Base-by-base conservation (phyloP, 2,113 vertebrate genomes). In the Larimichthys crocea region DNA sequence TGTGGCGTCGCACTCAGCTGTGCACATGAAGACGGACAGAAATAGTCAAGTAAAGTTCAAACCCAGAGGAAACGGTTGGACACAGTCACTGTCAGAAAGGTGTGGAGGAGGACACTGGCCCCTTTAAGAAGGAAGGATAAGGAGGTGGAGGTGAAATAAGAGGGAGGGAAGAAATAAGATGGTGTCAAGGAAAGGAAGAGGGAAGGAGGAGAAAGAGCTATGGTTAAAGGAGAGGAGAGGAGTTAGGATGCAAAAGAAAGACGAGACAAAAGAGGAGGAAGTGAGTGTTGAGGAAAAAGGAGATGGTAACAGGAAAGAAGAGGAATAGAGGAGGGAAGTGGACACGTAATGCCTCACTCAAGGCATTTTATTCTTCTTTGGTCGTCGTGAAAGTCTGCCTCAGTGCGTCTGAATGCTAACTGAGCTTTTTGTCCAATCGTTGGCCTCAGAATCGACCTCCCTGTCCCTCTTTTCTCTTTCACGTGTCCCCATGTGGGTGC, bases 361-460 rank as follows among this genome's bases (percentile, higher is more conserved):
- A 59, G 82, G 50, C 61, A 17, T 26, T 46, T 56, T 20, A 66
- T 84, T 42, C 59, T 49, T n/a, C 60, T 79, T 56, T 52, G 10
- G 72, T 8, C 4, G 46, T 29, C 9, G 57, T 74, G 80, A 84
- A 56, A 64, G 48, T 76, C 62, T 72, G 78, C 83, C 71, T 85
- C 55, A 4, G 19, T 75, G 86, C 46, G 19, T 86, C 9, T 76
- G 66, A 81, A 89, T 92, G 82, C 70, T 22, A 46, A 67, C 59
- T 7, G 5, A 35, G 3, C 76, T 59, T 68, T 84, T 70, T 79
- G 72, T 86, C 24, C 2, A 68, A 68, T 70, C 69, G 74, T 62
- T 82, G 76, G 84, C 86, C 68, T 63, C 82, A 35, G 44, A 80
- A 64, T 74, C 57, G 10, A 42, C 10, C 61, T 53, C 24, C 8